Evolutionary conservation across 1,140 invertebrate species (phyloP).

Genomic region (Pogonus chalceus): DNA sequence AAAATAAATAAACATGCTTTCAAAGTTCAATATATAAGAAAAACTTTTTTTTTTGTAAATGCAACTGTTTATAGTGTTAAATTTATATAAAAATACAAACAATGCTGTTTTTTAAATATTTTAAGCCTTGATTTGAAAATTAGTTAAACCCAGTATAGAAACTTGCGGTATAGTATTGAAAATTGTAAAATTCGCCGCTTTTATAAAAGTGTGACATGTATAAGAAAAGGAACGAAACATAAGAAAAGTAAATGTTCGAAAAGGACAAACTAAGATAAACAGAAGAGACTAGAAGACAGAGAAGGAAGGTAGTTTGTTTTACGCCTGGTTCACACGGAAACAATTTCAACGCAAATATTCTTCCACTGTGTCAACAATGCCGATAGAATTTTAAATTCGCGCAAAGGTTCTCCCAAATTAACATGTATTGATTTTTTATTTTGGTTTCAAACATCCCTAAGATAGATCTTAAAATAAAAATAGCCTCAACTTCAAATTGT

Average conservation of each 20-base stretch:
- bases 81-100: no score
- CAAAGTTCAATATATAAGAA: no score
- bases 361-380: slow-evolving; percentile 14
- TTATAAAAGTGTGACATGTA: neutral
- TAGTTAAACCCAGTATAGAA: no score
- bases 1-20: no score
- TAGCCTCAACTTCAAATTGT: no score
- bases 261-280: neutral
- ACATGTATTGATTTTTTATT: slow-evolving; percentile 14
- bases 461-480: neutral
- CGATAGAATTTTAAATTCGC: slow-evolving; percentile 15
- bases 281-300: slow-evolving; percentile 4
- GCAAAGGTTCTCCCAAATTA: slow-evolving; percentile 11
- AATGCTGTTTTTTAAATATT: no score
- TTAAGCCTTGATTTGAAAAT: no score
- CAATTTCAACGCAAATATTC: slow-evolving; percentile 18
- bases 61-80: no score
- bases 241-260: neutral
- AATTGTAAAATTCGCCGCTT: no score
- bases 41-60: no score
- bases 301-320: slow-evolving; percentile 17
- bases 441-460: neutral
- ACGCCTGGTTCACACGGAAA: slow-evolving; percentile 19
- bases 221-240: neutral
- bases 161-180: no score